phyloP scores from a whole-genome alignment of 2,113 vertebrate genomes.

The Calyptomena viridis region DNA sequence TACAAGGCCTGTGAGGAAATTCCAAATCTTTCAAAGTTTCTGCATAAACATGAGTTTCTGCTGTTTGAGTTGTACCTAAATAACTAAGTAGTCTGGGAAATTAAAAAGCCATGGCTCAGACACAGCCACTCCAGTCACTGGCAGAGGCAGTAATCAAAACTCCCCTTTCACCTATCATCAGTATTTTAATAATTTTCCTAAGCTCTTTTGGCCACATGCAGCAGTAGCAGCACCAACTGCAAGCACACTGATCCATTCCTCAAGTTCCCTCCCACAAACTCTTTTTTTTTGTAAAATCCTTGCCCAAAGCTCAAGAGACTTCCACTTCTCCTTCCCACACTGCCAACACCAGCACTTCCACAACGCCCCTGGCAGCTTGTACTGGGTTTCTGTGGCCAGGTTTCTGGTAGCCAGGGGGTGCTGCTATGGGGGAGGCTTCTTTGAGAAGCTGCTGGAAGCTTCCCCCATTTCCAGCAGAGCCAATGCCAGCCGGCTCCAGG shows the following conservation, averaged over 20 bases:
- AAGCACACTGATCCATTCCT: accelerated
- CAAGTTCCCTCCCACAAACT: neutral
- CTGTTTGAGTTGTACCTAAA: neutral
- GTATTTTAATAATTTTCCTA: neutral
- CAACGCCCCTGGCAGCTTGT: no score
- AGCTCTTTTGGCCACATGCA: neutral
- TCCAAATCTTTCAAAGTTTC: neutral
- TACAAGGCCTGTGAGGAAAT: neutral
- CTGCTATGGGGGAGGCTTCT: no score
- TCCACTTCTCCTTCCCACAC: accelerated
- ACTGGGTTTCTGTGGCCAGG: no score
- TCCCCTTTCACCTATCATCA: neutral
- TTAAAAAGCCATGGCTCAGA: neutral
- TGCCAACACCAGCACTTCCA: neutral
- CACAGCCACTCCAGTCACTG: accelerated
- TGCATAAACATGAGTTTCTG: neutral
- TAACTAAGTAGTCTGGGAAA: neutral
- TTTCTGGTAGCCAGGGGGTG: no score
- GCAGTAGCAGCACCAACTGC: accelerated
- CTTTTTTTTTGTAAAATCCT: neutral
- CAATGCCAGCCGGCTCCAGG: no score
- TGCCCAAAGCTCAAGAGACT: neutral
- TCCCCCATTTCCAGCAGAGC: no score
- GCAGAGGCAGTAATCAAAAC: neutral
- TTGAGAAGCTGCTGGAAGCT: no score